Percentiles rank a stretch among this genome's conserved stretches.
These are phyloP conservation scores for Psittacula echo DNA, from an alignment of 2,797 vertebrate genomes.

Conservation along the genomic window DNA sequence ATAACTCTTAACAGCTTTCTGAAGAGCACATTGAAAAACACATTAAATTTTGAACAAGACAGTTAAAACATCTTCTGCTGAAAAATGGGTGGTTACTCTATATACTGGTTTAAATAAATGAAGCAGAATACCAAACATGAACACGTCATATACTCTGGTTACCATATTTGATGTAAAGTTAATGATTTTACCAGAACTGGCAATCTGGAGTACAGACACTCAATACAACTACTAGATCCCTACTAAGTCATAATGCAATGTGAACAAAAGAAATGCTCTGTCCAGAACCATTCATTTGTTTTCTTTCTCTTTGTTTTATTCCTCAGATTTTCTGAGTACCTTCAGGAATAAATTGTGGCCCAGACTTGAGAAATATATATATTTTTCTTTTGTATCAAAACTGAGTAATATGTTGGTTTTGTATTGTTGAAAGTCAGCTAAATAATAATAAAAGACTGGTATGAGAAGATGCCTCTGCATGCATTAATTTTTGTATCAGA, in stretches of 20 bases:
- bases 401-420: not conserved
- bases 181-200: not conserved
- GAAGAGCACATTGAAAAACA: constrained; percentile 2
- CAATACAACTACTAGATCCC: not conserved
- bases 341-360: not conserved
- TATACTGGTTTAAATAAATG: not conserved
- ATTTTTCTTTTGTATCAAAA: constrained; percentile 47
- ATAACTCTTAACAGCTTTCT: constrained; percentile 2
- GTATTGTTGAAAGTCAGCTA: not conserved
- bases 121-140: not conserved
- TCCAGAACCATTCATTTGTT: not conserved
- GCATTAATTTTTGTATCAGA: constrained; percentile 26
- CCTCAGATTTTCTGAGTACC: not conserved
- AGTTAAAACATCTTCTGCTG: not conserved
- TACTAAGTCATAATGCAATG: not conserved
- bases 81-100: not conserved
- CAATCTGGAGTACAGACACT: not conserved
- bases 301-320: not conserved
- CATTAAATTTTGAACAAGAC: not conserved
- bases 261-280: not conserved
- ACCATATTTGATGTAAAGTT: not conserved
- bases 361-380: not conserved
- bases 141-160: not conserved
- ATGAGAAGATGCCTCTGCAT: not conserved
- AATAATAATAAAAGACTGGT: constrained; percentile 25